A percentile compares a stretch with the other conserved stretches of the same genome.
Conservation (phyloP, 2,113 vertebrate species). For the Dicaeum eximium region DNA sequence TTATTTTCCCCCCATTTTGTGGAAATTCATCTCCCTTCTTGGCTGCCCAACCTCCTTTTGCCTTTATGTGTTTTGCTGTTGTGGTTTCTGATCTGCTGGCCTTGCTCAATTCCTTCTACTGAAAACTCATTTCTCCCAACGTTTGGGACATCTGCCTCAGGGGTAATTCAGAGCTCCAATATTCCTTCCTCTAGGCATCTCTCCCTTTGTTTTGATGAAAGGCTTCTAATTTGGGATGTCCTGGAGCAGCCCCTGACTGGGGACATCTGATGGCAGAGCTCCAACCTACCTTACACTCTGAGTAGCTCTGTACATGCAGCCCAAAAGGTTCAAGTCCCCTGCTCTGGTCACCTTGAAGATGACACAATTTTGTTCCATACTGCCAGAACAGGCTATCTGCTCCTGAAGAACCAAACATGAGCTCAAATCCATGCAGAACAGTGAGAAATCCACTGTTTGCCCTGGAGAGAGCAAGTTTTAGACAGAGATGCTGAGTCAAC, state of each 20-base stretch:
- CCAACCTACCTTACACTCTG: background rate
- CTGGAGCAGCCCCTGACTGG: background rate
- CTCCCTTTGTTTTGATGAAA: background rate
- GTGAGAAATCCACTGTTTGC: background rate
- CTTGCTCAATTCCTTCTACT: background rate
- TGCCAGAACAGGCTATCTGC: background rate
- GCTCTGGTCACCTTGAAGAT: background rate
- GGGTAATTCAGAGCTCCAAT: background rate
- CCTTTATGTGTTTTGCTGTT: background rate
- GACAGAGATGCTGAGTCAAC: background rate
- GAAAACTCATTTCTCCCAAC: background rate
- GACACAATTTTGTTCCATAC: background rate
- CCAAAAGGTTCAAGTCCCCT: too few species aligned
- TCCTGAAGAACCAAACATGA: background rate
- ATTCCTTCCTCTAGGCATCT: background rate
- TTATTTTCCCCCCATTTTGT: fast-evolving
- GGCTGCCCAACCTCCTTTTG: background rate
- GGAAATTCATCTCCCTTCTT: background rate
- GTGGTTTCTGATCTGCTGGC: background rate
- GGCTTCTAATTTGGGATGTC: background rate
- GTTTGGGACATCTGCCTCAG: background rate
- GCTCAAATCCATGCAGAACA: background rate
- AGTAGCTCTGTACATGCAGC: background rate
- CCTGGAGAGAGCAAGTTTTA: background rate
- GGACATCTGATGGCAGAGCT: background rate